phyloP scores from a whole-genome alignment of 2,888 invertebrate genomes.

The Lypha dubia region DNA sequence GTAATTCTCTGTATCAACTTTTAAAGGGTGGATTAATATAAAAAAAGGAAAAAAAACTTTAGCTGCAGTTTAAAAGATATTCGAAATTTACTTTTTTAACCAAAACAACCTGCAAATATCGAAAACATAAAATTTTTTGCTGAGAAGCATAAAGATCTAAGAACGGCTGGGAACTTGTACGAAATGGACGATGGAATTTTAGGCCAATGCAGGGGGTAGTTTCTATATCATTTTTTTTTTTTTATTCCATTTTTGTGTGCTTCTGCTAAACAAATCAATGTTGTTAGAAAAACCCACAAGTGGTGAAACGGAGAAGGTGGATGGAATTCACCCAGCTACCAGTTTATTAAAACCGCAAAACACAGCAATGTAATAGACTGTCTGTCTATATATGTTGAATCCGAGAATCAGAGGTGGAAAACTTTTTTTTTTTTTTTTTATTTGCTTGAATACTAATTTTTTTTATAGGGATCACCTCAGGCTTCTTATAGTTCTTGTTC shows the following conservation, averaged over 20 bases:
- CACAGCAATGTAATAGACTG: slow-evolving; percentile 59
- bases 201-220: slow-evolving; percentile 47
- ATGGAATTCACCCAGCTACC: slow-evolving; percentile 43
- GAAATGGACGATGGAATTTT: neutral
- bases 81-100: slow-evolving; percentile 75
- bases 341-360: slow-evolving; percentile 67
- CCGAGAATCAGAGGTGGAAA: slow-evolving; percentile 27
- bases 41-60: slow-evolving; percentile 19
- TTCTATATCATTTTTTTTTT: slow-evolving; percentile 15
- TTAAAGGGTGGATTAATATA: neutral
- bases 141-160: slow-evolving; percentile 62
- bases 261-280: slow-evolving; percentile 30
- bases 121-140: slow-evolving; percentile 63
- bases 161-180: slow-evolving; percentile 35
- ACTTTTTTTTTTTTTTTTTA: neutral
- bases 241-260: slow-evolving; percentile 2
- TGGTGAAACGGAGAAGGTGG: slow-evolving; percentile 61
- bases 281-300: slow-evolving; percentile 75
- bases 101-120: slow-evolving; percentile 72
- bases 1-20: neutral
- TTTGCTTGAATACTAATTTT: neutral
- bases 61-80: slow-evolving; percentile 77
- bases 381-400: neutral
- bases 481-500: neutral
- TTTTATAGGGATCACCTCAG: too few relatives aligned